These are phyloP conservation scores for Diachasma alloeum DNA, from an alignment of 1,140 invertebrate genomes.

Conservation along the genomic window DNA sequence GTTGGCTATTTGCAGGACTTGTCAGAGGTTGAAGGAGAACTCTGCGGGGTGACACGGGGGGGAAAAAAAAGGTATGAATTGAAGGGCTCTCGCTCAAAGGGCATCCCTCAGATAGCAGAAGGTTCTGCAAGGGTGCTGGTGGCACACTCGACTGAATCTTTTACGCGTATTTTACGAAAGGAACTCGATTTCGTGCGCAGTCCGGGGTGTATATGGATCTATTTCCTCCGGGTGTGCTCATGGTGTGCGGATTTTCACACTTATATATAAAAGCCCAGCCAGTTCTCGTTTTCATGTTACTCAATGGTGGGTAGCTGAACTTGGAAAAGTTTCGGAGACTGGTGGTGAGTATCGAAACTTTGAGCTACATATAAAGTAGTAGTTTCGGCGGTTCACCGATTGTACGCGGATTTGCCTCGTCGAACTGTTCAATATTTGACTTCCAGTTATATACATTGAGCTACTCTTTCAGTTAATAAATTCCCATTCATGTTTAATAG, in stretches of 20 bases:
- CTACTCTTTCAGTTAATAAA: neutral
- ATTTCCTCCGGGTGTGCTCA: neutral
- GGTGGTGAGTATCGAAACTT: neutral
- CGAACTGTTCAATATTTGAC: neutral
- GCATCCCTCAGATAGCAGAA: neutral
- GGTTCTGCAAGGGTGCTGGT: neutral
- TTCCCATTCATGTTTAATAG: too few relatives aligned
- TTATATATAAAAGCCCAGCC: neutral
- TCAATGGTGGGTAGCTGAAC: neutral
- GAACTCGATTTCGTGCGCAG: neutral
- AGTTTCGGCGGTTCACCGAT: neutral
- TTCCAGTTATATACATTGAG: neutral
- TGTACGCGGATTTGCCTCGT: neutral
- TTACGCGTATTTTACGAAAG: conserved; percentile 7
- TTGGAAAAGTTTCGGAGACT: neutral
- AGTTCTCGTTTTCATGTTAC: neutral
- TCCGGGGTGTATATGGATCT: neutral
- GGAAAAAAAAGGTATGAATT: neutral
- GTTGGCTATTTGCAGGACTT: neutral
- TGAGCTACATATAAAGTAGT: neutral
- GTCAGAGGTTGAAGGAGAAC: neutral
- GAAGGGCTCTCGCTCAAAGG: conserved; percentile 13
- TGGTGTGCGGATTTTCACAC: neutral
- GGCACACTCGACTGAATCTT: conserved; percentile 12
- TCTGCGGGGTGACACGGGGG: neutral